Percentiles rank a stretch among this genome's conserved stretches.
phyloP scores from a whole-genome alignment of 2,888 invertebrate genomes.

The Aleiodes leptofemur region DNA sequence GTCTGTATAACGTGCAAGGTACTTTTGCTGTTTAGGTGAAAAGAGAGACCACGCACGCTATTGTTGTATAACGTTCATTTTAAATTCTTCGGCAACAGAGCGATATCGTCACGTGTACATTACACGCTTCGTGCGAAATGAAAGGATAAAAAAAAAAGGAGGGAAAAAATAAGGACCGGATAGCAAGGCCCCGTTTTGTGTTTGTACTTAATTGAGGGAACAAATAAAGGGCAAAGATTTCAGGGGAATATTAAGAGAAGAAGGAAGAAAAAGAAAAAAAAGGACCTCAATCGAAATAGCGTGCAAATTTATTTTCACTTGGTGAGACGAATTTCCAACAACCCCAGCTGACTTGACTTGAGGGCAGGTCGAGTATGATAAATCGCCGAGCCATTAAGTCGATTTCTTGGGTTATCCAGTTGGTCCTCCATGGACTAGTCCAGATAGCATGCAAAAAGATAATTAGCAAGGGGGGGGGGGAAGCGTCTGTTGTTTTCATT shows the following conservation, averaged over 20 bases:
- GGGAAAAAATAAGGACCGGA: slow-evolving; percentile 32
- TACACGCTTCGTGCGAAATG: slow-evolving; percentile 19
- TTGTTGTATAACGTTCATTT: slow-evolving; percentile 15
- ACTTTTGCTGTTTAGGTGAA: slow-evolving; percentile 20
- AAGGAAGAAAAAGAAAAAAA: slow-evolving; percentile 16
- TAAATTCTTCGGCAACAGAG: slow-evolving; percentile 7
- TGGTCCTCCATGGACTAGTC: slow-evolving; percentile 40
- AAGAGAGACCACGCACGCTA: slow-evolving; percentile 28
- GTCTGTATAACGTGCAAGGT: slow-evolving; percentile 54
- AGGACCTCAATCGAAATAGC: slow-evolving; percentile 36
- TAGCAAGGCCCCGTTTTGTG: too few relatives aligned
- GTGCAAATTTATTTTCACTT: slow-evolving; percentile 23
- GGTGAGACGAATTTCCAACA: slow-evolving; percentile 39
- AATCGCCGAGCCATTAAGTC: slow-evolving; percentile 67
- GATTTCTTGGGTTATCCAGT: slow-evolving; percentile 66
- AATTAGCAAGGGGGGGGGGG: slow-evolving; percentile 58
- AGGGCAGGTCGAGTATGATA: slow-evolving; percentile 63
- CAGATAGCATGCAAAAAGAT: slow-evolving; percentile 66
- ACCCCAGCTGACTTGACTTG: slow-evolving; percentile 37
- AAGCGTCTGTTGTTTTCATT: slow-evolving; percentile 3
- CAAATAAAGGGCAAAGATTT: neutral
- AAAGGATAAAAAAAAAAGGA: slow-evolving; percentile 24
- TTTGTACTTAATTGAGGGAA: too few relatives aligned
- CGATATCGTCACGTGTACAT: slow-evolving; percentile 28
- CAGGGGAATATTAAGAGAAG: slow-evolving; percentile 22